Evolutionary conservation across 2,888 invertebrate genomes (phyloP), one percentile per base, ranked within the genome.

Genomic region (Leptinotarsa juncta): DNA sequence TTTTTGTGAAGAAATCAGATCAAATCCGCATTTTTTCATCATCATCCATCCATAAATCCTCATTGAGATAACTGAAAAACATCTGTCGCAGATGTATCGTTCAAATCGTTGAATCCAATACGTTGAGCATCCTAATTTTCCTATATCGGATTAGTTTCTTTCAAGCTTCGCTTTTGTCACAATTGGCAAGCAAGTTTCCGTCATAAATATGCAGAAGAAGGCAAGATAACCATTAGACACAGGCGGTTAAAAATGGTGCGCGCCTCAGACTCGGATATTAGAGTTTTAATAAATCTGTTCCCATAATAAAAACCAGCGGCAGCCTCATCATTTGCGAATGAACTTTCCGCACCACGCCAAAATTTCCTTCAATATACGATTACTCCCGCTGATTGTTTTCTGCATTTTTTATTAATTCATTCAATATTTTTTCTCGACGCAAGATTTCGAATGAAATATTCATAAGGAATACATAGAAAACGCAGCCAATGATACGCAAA

Each of bases 261-360:
- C 14, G 20, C n/a, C 53, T 67, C 50, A 51, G 32, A 23, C 51
- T 18, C 2, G 42, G 67, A 51, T 51, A 67, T 67, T 67, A 51
- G 16, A 67, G n/a, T 67, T 67, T 67, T 67, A 51, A 67, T 67
- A 23, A 51, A 51, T n/a, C 51, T 50, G 10, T 67, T 23, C 51
- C 20, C 23, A 3, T 51, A 50, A 67, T 42, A 67, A 67, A 67
- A 67, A 42, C 26, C 26, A 50, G n/a, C 18, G 26, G 53, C 51
- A 67, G n/a, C 53, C 67, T 67, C 51, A 67, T 67, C 32, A 32
- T 51, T 67, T 67, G 50, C 3, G 66, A 23, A 67, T 67, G 49
- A 67, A 23, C 18, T 49, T 42, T 18, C 5, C 15, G 2, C 20
- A 23, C n/a, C 7, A 26, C 10, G 5, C 20, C n/a, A 67, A 50